phyloP scores from a whole-genome alignment of 2,113 vertebrate genomes.

The Strigops habroptila region DNA sequence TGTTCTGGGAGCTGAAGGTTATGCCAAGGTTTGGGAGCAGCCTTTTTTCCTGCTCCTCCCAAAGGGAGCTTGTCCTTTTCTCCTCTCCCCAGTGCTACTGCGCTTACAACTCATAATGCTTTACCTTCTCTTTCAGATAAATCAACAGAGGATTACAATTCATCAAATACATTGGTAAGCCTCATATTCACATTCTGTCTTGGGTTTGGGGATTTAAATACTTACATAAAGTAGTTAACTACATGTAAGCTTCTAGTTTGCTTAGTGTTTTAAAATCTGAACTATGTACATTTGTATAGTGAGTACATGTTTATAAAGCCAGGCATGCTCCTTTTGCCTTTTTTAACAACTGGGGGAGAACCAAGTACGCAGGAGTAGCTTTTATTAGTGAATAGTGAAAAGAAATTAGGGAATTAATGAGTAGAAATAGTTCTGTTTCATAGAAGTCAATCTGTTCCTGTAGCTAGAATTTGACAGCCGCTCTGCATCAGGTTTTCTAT shows the following conservation, averaged over 20 bases:
- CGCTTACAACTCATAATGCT: accelerated
- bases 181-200: background rate
- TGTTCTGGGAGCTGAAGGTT: background rate
- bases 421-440: background rate
- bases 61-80: background rate
- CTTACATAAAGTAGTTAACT: background rate
- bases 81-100: background rate
- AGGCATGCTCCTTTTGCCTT: background rate
- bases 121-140: conserved; percentile 81
- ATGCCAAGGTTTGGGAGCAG: background rate
- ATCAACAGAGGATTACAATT: conserved; percentile 84
- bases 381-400: background rate
- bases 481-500: background rate
- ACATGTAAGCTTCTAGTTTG: background rate
- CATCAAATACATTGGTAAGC: conserved; percentile 86
- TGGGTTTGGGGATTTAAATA: background rate
- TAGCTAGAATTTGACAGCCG: background rate
- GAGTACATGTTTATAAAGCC: background rate
- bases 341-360: background rate
- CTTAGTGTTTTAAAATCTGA: background rate
- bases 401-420: background rate
- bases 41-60: background rate
- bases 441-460: background rate
- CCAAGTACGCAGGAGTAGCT: background rate
- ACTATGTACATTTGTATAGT: background rate